phyloP scores from a whole-genome alignment of 2,888 invertebrate species.

The Elysia crispata region DNA sequence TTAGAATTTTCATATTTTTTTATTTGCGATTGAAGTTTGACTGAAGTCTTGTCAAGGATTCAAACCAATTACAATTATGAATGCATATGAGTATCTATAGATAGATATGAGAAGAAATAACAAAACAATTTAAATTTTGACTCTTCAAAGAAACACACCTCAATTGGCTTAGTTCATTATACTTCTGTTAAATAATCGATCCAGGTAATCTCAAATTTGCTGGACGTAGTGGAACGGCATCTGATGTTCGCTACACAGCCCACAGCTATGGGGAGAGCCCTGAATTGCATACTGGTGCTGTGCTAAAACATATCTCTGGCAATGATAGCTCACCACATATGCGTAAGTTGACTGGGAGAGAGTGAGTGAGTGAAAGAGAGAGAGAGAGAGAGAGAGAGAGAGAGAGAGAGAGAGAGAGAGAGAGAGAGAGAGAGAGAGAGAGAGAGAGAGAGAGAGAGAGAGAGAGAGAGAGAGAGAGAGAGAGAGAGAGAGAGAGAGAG shows the following conservation, averaged over 20 bases:
- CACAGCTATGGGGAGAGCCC: constrained; percentile 67
- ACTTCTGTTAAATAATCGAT: neutral
- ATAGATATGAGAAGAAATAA: neutral
- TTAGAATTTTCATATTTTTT: no score
- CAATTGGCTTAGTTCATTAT: no score
- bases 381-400: no score
- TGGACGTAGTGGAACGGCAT: constrained; percentile 70
- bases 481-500: neutral
- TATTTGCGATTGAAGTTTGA: no score
- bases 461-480: neutral
- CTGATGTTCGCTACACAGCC: constrained; percentile 68
- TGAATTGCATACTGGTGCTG: constrained; percentile 62
- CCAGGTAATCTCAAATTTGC: constrained; percentile 70
- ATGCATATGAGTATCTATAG: neutral
- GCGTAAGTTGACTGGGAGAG: neutral
- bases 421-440: no score
- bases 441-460: no score
- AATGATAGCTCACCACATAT: neutral
- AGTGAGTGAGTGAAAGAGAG: no score
- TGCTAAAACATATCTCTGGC: constrained; percentile 40
- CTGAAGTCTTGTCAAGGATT: no score
- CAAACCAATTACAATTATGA: no score
- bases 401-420: neutral
- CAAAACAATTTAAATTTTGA: no score
- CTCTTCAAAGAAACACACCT: no score